Evolutionary conservation across 2,888 invertebrate genomes (phyloP).

Genomic region (Limnephilus marmoratus): DNA sequence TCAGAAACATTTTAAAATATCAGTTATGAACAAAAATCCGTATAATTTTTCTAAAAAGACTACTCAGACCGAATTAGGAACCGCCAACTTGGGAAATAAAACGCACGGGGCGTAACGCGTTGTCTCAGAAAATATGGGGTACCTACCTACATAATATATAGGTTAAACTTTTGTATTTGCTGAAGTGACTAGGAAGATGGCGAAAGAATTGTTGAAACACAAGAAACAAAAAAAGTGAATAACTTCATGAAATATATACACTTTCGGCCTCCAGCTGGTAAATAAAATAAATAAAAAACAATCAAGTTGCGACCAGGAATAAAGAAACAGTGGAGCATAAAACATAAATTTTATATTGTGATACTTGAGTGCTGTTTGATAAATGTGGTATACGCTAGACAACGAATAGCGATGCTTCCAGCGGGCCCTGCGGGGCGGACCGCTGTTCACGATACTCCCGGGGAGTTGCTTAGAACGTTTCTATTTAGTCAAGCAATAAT

Average conservation of each 20-base stretch:
- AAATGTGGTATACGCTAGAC: neutral
- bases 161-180: conserved; percentile 18
- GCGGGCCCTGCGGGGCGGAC: neutral
- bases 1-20: neutral
- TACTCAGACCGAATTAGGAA: conserved; percentile 5
- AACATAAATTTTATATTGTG: neutral
- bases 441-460: neutral
- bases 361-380: neutral
- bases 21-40: neutral
- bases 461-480: neutral
- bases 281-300: conserved; percentile 17
- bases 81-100: conserved; percentile 6
- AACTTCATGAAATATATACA: conserved; percentile 13
- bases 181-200: neutral
- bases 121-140: neutral
- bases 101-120: conserved; percentile 11
- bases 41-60: neutral
- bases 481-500: neutral
- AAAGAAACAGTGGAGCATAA: neutral
- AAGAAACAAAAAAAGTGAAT: neutral
- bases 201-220: conserved; percentile 13
- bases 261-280: conserved; percentile 29
- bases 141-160: neutral
- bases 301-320: neutral
- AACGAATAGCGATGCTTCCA: neutral